Evolutionary conservation across 2,888 invertebrate genomes (phyloP).

Genomic region (Eristalis pertinax): DNA sequence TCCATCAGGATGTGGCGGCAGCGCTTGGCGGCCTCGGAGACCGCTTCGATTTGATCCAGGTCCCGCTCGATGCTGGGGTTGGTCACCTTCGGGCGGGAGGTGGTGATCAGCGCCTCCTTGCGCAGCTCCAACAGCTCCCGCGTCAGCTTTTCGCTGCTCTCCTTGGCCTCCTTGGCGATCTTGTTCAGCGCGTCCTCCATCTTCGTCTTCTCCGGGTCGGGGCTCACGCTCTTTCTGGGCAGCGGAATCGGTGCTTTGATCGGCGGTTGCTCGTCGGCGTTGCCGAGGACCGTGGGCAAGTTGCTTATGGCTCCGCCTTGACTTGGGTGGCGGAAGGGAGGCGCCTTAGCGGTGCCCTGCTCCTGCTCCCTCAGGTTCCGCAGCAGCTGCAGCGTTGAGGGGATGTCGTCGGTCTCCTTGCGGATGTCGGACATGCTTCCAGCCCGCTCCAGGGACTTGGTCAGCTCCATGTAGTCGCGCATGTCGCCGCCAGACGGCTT

Average conservation of each 20-base stretch:
- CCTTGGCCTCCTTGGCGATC: conserved; percentile 89
- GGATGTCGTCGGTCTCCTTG: conserved; percentile 76
- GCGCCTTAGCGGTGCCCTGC: conserved; percentile 60
- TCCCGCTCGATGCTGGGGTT: conserved; percentile 77
- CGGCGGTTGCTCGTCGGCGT: conserved; percentile 74
- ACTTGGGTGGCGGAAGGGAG: conserved; percentile 80
- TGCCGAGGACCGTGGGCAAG: conserved; percentile 77
- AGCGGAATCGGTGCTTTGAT: conserved; percentile 83
- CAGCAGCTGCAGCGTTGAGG: conserved; percentile 78
- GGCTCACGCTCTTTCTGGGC: conserved; percentile 82
- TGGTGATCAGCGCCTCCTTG: conserved; percentile 78
- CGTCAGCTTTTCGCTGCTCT: conserved; percentile 87
- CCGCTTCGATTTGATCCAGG: conserved; percentile 81
- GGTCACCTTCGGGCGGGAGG: conserved; percentile 76
- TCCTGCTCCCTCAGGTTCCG: conserved; percentile 79
- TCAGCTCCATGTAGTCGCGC: conserved; percentile 83
- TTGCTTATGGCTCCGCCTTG: conserved; percentile 80
- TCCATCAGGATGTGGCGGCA: conserved; percentile 82
- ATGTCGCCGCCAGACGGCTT: conserved; percentile 82
- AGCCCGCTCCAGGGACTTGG: conserved; percentile 84
- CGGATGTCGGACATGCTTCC: conserved; percentile 85
- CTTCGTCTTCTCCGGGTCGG: conserved; percentile 82
- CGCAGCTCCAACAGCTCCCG: conserved; percentile 85
- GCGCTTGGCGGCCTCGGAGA: conserved; percentile 82
- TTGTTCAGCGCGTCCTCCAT: conserved; percentile 88